A percentile compares a stretch with the other conserved stretches of the same genome.
Evolutionary conservation across 1,140 invertebrate species (phyloP).

Genomic region (Eubasilissa regina): DNA sequence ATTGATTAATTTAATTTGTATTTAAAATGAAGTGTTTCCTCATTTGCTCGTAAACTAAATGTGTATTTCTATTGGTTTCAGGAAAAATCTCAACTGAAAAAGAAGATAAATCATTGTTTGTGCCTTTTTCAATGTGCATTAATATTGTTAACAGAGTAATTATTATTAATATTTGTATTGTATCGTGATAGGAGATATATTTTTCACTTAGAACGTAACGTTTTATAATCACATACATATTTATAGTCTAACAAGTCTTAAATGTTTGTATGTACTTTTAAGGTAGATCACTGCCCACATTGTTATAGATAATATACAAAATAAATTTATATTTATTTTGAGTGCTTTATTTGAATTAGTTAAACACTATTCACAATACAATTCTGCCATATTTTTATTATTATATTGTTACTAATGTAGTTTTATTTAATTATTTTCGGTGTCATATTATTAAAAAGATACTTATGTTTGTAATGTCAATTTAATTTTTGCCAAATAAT

Average conservation of each 20-base stretch:
- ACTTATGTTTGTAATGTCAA: neutral
- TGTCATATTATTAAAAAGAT: neutral
- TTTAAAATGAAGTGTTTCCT: too few species aligned
- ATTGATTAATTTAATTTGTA: too few species aligned
- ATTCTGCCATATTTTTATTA: slow-evolving; percentile 1
- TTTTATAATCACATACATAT: neutral
- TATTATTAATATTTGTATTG: neutral
- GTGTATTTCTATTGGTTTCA: neutral
- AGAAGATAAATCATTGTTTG: neutral
- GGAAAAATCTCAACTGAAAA: slow-evolving; percentile 1
- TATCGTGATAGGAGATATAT: neutral
- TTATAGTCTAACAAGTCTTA: neutral
- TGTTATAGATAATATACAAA: neutral
- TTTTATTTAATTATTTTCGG: neutral
- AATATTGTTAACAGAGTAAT: neutral
- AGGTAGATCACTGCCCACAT: neutral
- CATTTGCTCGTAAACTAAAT: too few species aligned
- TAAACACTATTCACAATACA: neutral
- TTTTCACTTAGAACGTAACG: neutral
- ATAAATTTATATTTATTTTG: neutral
- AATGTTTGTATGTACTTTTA: neutral
- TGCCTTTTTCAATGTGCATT: slow-evolving; percentile 14
- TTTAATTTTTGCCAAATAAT: slow-evolving; percentile 19
- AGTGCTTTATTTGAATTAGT: slow-evolving; percentile 11
- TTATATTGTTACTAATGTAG: slow-evolving; percentile 17